A percentile compares a stretch with the other conserved stretches of the same genome.
phyloP scores from a whole-genome alignment of 1,140 invertebrate genomes.

The Musca vetustissima region DNA sequence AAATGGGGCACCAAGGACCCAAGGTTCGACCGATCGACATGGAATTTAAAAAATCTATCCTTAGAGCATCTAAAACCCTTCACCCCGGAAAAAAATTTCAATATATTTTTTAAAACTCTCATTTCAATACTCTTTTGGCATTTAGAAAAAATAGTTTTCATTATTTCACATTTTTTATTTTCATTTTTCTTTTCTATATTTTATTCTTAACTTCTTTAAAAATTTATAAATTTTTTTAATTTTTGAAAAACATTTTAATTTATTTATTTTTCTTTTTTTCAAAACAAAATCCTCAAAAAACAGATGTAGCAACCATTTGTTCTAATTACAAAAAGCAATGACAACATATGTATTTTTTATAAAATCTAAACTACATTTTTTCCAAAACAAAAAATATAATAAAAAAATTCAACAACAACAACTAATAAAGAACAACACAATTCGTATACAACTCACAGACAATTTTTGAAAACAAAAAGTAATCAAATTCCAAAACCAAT shows the following conservation, averaged over 20 bases:
- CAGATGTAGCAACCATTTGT: slow-evolving; percentile 23
- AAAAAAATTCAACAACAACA: not conserved
- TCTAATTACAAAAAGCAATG: slow-evolving; percentile 24
- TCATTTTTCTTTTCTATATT: not conserved
- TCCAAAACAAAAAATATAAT: not conserved
- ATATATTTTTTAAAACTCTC: no score
- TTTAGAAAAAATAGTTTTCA: no score
- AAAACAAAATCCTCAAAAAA: not conserved
- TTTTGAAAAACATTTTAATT: not conserved
- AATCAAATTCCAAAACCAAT: no score
- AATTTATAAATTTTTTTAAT: not conserved
- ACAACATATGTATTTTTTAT: slow-evolving; percentile 26
- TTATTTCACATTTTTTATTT: not conserved
- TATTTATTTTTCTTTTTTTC: slow-evolving; percentile 3
- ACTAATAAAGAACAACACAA: not conserved
- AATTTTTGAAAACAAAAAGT: no score
- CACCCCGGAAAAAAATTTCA: no score
- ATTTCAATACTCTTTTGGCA: no score
- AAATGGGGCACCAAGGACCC: no score
- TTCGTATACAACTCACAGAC: no score
- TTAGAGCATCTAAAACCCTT: no score
- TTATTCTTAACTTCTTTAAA: not conserved
- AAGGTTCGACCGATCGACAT: no score
- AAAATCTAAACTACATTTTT: slow-evolving; percentile 11
- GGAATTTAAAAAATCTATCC: no score